Evolutionary conservation across 2,113 vertebrate species (phyloP), one percentile per base, ranked within the genome.

Genomic region (Poeciliopsis occidentalis): DNA sequence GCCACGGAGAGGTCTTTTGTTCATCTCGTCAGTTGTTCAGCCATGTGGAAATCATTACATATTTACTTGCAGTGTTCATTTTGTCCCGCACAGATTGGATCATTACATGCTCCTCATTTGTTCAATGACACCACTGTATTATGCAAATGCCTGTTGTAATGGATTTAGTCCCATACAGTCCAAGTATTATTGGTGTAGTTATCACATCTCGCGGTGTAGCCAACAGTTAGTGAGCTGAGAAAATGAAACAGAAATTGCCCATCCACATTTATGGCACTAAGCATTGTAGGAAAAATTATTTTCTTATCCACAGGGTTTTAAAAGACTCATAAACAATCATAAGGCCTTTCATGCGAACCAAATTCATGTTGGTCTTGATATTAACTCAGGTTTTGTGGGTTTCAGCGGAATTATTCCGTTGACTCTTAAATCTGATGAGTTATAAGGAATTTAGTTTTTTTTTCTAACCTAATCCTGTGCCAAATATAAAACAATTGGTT

Each of bases 221-320:
- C 91, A 92, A 92, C 89, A 88, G 87, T 91, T 88, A 93, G 90
- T 90, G 92, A 90, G 89, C 87, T 91, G 92, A 76, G 89, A 79
- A 91, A 92, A 92, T 92, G 81, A 86, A 88, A 78, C 83, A 69
- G 86, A 90, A 90, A 93, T 93, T 77, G 88, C 88, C 73, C 81
- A 73, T 91, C 64, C 76, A 80, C 79, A 60, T 84, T 88, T 91
- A 87, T 88, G 80, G 80, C 84, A 78, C 27, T 27, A 75, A 82
- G 80, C 85, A 75, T 79, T 65, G 85, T 81, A 81, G 78, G 66
- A 17, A 4, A 82, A 91, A 87, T 65, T 41, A 90, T 88, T 73
- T 81, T 87, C 85, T 87, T 54, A 87, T 89, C 85, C 85, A 81
- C 4, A 1, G 71, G 85, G 83, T 76, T 88, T 89, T 83, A 73